Evolutionary conservation across 2,888 invertebrate species (phyloP).

Genomic region (Aphelenchoides bicaudatus): DNA sequence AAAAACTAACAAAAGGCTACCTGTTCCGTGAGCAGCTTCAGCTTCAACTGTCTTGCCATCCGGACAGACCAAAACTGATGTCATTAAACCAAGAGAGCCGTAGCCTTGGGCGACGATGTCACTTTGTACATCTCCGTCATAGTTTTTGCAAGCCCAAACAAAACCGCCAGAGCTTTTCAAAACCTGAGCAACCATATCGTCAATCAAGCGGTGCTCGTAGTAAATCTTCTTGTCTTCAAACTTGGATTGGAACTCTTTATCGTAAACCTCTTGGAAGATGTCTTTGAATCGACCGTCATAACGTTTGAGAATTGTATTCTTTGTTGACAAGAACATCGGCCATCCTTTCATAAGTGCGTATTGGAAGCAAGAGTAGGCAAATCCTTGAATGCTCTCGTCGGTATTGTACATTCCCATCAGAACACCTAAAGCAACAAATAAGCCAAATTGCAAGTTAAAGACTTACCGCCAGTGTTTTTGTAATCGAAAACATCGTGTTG

Average conservation of each 20-base stretch:
- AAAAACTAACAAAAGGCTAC: no score
- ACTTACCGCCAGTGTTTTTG: slow-evolving; percentile 72
- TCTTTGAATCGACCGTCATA: slow-evolving; percentile 91
- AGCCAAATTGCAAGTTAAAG: not conserved
- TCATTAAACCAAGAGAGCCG: slow-evolving; percentile 93
- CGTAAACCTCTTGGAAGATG: slow-evolving; percentile 80
- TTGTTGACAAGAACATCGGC: slow-evolving; percentile 74
- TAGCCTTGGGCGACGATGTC: slow-evolving; percentile 93
- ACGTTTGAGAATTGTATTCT: slow-evolving; percentile 43
- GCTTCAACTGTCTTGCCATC: slow-evolving; percentile 97
- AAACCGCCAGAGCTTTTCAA: slow-evolving; percentile 74
- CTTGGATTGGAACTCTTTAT: slow-evolving; percentile 6
- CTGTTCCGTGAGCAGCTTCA: slow-evolving; percentile 96
- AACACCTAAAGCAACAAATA: slow-evolving; percentile 56
- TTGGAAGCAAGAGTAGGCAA: slow-evolving; percentile 83
- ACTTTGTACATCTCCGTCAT: slow-evolving; percentile 97
- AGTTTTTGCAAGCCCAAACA: slow-evolving; percentile 99
- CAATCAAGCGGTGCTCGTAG: slow-evolving; percentile 97
- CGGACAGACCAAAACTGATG: slow-evolving; percentile 89
- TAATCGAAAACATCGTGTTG: slow-evolving; percentile 69
- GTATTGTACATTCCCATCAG: slow-evolving; percentile 86
- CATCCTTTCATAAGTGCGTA: slow-evolving; percentile 78
- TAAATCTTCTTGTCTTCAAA: slow-evolving; percentile 79
- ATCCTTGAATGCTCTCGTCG: slow-evolving; percentile 73
- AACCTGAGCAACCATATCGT: slow-evolving; percentile 74